phyloP scores from a whole-genome alignment of 2,888 invertebrate genomes.

The Steinernema hermaphroditum region DNA sequence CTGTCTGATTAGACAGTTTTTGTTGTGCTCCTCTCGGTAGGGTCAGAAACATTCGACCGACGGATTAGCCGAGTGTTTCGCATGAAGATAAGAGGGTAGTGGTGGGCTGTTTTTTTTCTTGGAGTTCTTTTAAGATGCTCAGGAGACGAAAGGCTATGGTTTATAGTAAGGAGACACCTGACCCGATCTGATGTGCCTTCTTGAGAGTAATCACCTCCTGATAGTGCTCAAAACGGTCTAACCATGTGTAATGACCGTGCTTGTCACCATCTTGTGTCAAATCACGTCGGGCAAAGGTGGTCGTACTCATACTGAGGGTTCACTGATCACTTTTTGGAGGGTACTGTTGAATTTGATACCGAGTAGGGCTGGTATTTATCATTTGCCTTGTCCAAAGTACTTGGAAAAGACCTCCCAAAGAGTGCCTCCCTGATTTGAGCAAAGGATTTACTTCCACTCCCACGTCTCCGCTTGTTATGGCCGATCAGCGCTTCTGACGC shows the following conservation, averaged over 20 bases:
- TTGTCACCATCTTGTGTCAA: too few species aligned
- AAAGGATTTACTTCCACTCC: background rate
- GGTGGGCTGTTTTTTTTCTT: background rate
- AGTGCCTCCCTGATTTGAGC: background rate
- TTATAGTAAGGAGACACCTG: too few species aligned
- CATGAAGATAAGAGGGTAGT: background rate
- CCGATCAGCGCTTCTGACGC: background rate
- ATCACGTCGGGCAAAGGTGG: too few species aligned
- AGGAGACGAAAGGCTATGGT: background rate
- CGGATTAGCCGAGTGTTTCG: background rate
- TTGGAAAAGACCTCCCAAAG: background rate
- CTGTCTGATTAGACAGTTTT: slow-evolving; percentile 11
- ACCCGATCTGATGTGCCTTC: too few species aligned
- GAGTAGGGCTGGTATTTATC: too few species aligned
- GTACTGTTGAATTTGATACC: too few species aligned
- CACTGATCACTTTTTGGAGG: too few species aligned
- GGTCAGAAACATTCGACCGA: slow-evolving; percentile 16
- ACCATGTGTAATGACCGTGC: too few species aligned
- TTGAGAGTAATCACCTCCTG: too few species aligned
- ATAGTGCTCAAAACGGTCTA: too few species aligned
- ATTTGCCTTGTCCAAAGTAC: background rate
- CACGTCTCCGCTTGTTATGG: background rate
- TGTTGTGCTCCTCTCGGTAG: slow-evolving; percentile 13
- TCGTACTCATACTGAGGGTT: too few species aligned
- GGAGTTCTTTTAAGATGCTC: background rate